Evolutionary conservation across 2,113 vertebrate genomes (phyloP), one percentile per base, ranked within the genome.

Genomic region (Typhlomys cinereus): DNA sequence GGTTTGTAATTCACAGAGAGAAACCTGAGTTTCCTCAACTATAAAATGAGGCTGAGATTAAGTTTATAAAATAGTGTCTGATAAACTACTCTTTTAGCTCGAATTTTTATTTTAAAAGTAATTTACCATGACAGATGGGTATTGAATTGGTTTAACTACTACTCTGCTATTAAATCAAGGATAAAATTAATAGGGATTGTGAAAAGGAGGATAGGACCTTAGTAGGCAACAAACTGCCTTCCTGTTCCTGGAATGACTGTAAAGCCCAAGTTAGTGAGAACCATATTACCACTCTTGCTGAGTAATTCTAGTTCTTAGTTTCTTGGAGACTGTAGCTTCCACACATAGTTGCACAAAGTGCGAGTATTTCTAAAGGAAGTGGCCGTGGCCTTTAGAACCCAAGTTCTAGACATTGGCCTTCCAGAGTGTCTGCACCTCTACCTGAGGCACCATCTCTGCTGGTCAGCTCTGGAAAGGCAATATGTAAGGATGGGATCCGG

Each of bases 101-200:
- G 46, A 14, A n/a, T 86, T 92, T 92, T 85, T 89, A 80, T 74
- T 88, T 92, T 20, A 23, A 71, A 83, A 89, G 48, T 73, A 64
- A 74, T 74, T 92, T 6, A 80, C 62, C 44, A 27, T 13, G 52
- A 54, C 50, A 54, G 23, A 4, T 92, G 31, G 27, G 27, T 87
- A 88, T 85, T 89, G 17, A 54, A 3, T 86, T 59, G 39, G 7
- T 41, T 80, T 91, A 91, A 76, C 29, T 62, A 44, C 10, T 75
- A 34, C 10, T 54, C 20, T 76, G 21, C 80, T 90, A 1, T 54
- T 96, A 91, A 89, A 54, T 76, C 78, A 57, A 70, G 8, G 81
- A 29, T 75, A 50, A 52, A 79, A 83, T 95, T 29, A 92, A 17
- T 15, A 57, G 36, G 18, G 9, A 62, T 90, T 23, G 75, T 73